A percentile compares a stretch with the other conserved stretches of the same genome.
Conservation (phyloP, 2,113 vertebrate genomes). For the Upupa epops region DNA sequence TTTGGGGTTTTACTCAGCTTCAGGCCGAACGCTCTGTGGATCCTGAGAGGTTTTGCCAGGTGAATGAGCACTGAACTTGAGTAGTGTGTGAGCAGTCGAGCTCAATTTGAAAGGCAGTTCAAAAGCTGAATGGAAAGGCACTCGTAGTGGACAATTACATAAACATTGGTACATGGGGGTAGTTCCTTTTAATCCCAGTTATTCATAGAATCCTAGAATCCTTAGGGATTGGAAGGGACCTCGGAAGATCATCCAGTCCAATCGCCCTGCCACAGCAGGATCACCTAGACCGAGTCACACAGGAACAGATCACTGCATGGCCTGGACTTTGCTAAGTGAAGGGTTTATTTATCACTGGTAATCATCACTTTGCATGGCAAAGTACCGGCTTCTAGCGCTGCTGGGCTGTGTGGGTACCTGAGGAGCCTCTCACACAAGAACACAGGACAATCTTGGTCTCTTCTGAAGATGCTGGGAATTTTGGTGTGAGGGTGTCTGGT, state of each 20-base stretch:
- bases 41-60: background rate
- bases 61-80: background rate
- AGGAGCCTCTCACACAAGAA: background rate
- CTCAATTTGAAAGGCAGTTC: background rate
- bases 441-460: background rate
- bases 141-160: background rate
- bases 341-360: background rate
- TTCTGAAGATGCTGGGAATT: background rate
- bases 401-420: background rate
- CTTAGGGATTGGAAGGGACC: too few species aligned
- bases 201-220: too few species aligned
- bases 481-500: background rate
- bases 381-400: background rate
- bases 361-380: background rate
- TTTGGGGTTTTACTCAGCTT: background rate
- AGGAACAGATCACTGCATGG: background rate
- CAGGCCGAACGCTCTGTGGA: background rate
- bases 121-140: background rate
- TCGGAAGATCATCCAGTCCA: too few species aligned
- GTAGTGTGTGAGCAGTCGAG: background rate
- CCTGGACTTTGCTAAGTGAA: background rate
- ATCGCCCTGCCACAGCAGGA: too few species aligned
- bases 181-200: background rate
- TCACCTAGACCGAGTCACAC: too few species aligned
- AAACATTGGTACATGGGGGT: background rate